Evolutionary conservation across 2,113 vertebrate genomes (phyloP).

Genomic region (Cynocephalus volans): DNA sequence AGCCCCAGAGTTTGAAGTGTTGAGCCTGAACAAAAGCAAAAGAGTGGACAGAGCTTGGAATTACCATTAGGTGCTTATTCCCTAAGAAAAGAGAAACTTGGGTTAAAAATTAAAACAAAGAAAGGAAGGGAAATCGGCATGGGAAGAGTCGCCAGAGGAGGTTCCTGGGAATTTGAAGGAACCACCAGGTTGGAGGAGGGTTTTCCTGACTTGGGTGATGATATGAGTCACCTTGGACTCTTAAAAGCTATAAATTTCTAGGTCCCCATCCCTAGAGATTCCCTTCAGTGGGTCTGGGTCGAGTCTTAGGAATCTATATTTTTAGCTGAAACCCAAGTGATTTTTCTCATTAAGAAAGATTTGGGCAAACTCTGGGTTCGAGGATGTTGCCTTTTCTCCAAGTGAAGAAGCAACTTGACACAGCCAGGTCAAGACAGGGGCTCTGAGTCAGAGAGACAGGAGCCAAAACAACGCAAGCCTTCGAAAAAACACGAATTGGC

Average conservation of each 20-base stretch:
- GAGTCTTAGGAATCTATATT: background rate
- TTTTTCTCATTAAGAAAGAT: background rate
- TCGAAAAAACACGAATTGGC: slow-evolving; percentile 76
- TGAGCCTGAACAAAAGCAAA: background rate
- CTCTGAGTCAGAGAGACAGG: background rate
- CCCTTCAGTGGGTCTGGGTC: background rate
- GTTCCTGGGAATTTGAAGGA: background rate
- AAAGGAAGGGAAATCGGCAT: background rate
- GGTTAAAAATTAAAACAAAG: background rate
- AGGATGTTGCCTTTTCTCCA: background rate
- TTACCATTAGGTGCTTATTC: background rate
- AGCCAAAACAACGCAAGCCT: background rate
- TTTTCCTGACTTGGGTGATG: background rate
- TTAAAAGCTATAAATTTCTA: background rate
- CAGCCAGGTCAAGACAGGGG: background rate
- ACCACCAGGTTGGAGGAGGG: background rate
- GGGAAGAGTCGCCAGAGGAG: background rate
- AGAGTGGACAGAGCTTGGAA: background rate
- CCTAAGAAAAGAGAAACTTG: background rate
- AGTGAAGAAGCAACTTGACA: background rate
- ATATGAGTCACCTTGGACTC: background rate
- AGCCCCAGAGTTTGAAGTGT: too few relatives aligned
- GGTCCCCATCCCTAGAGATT: background rate
- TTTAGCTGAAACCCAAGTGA: background rate
- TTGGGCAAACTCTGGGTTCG: background rate